Percentiles rank a stretch among this genome's conserved stretches.
These are phyloP conservation scores for Drosophila sordidula DNA, from an alignment of 2,888 invertebrate genomes.

Conservation along the genomic window DNA sequence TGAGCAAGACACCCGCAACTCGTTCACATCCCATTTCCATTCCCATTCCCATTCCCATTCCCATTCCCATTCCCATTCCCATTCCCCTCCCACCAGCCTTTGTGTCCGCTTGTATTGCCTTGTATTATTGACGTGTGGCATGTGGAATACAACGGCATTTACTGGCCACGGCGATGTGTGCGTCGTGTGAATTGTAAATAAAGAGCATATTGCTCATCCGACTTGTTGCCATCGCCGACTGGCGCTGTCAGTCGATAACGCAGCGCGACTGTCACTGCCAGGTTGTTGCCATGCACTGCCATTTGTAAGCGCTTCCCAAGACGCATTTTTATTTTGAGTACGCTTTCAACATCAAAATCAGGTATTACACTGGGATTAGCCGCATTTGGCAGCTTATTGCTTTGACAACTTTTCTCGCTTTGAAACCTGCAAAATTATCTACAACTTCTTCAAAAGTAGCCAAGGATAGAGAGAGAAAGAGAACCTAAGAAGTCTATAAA, in stretches of 20 bases:
- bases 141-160: slow-evolving; percentile 69
- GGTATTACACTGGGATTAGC: neutral
- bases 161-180: slow-evolving; percentile 37
- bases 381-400: neutral
- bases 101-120: slow-evolving; percentile 33
- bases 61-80: too few relatives aligned
- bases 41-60: too few relatives aligned
- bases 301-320: slow-evolving; percentile 9
- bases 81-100: slow-evolving; percentile 5
- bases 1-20: slow-evolving; percentile 27
- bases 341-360: neutral
- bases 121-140: slow-evolving; percentile 71
- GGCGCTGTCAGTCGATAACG: slow-evolving; percentile 20
- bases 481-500: too few relatives aligned
- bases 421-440: too few relatives aligned
- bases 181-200: slow-evolving; percentile 63
- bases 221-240: slow-evolving; percentile 64
- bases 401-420: too few relatives aligned
- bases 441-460: too few relatives aligned
- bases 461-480: too few relatives aligned
- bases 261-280: slow-evolving; percentile 11
- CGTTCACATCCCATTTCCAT: slow-evolving; percentile 23
- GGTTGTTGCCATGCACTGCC: slow-evolving; percentile 1
- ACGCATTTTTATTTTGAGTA: neutral
- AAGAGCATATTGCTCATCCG: slow-evolving; percentile 71